Evolutionary conservation across 2,113 vertebrate genomes (phyloP), one percentile per base, ranked within the genome.

Genomic region (Podocnemis expansa): DNA sequence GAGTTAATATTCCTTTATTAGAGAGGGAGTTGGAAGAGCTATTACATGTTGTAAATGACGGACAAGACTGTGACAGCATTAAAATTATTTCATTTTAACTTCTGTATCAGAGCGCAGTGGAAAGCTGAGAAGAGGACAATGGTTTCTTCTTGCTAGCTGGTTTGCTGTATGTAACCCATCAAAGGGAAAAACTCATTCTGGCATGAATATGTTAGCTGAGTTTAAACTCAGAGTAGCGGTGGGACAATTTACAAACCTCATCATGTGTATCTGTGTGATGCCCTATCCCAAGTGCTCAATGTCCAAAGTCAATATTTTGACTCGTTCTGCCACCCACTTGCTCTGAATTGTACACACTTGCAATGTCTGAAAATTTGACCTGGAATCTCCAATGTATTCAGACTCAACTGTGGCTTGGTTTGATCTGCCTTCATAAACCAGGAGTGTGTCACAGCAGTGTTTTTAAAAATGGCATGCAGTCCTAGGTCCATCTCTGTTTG

Each of bases 201-300:
- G 75, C 1, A 0, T 5, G 41, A 76, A 0, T 0, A 0, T 47
- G 1, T 21, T 5, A 0, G 41, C 52, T 78, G 81, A 38, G 49
- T n/a, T 70, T 58, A 83, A 75, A 51, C 73, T 70, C 21, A 2
- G 4, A 2, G 1, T 22, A 31, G 54, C 3, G 67, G 5, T 76
- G 89, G 10, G 38, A 52, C 9, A 38, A 55, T 31, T 38, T 2
- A 10, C 1, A 31, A 63, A 31, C 79, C 24, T 43, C 58, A 31
- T 60, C 58, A 10, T 1, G 10, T 70, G 73, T 3, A 0, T 54
- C n/a, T 78, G 70, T 27, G 89, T 5, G 21, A 2, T 17, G 45
- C 45, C 31, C 51, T 55, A 58, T 73, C 89, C 67, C 75, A 63
- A 58, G 78, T 85, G 88, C 87, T 27, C 45, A 0, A 0, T 34